Evolutionary conservation across 2,888 invertebrate species (phyloP), one percentile per base, ranked within the genome.

Genomic region (Cheilosia scutellata): DNA sequence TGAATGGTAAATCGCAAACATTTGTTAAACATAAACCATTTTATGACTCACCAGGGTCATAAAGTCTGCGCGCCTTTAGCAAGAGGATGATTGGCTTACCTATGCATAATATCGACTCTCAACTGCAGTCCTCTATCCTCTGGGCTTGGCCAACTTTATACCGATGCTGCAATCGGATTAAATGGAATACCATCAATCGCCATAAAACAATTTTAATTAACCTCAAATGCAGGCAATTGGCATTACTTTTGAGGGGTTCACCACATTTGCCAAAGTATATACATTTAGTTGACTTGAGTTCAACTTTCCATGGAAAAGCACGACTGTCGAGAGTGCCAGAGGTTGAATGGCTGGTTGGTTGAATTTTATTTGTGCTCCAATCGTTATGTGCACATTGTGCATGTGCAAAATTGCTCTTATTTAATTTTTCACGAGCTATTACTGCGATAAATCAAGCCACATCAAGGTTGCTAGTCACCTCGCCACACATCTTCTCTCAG

Each of bases 151-250:
- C 42, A 51, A 42, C 51, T 31, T 9, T 53, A 53, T 11, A 13
- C 25, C 20, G 13, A 25, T 27, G 58, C 44, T 51, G 37, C 25
- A 63, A 82, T 82, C 76, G 2, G 51, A 76, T 82, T n/a, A n/a
- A 77, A 62, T 68, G 42, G 11, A 66, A 66, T 66, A 37, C 55
- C 60, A 78, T 83, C 51, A 63, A 78, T 78, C 83, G 68, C 66
- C 60, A 66, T 74, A 29, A 66, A 72, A 68, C 40, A 49, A 57
- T 72, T 83, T 83, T 77, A 83, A 83, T 78, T 78, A 78, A 74
- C 68, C 57, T 51, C 68, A 72, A 72, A 53, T 74, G 74, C 44
- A 74, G 33, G 58, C 29, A 29, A 42, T 60, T 62, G 76, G 71
- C 47, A 72, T 66, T 53, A 60, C 51, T 71, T 66, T 37, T 66